Conservation (phyloP, 2,888 invertebrate genomes). For the Dugesia japonica region DNA sequence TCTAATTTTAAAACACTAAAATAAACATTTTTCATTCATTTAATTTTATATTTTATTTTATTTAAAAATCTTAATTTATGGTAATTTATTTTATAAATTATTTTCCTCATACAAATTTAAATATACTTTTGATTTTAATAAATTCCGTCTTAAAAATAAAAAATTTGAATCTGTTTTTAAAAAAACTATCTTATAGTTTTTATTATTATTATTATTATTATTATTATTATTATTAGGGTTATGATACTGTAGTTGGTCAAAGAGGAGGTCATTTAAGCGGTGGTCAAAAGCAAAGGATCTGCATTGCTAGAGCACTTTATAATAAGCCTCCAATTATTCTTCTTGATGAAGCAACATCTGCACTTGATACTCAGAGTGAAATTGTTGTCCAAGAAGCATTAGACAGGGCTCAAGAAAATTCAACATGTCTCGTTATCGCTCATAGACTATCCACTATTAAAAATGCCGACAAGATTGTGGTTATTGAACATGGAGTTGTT, state of each 20-base stretch:
- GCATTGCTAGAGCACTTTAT: slow-evolving; percentile 84
- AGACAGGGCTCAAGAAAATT: slow-evolving; percentile 65
- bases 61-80: too few species aligned
- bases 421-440: slow-evolving; percentile 90
- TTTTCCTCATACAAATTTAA: too few species aligned
- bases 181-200: too few species aligned
- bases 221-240: not conserved
- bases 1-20: too few species aligned
- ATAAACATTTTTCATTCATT: too few species aligned
- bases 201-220: too few species aligned
- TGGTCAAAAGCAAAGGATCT: slow-evolving; percentile 95
- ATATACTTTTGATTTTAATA: too few species aligned
- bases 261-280: slow-evolving; percentile 79
- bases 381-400: slow-evolving; percentile 62
- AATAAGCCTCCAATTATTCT: slow-evolving; percentile 79
- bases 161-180: too few species aligned
- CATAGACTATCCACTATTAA: slow-evolving; percentile 88
- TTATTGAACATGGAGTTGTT: slow-evolving; percentile 63
- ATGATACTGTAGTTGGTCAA: slow-evolving; percentile 62
- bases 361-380: slow-evolving; percentile 87
- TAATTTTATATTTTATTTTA: too few species aligned
- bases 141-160: too few species aligned
- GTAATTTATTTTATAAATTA: too few species aligned
- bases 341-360: slow-evolving; percentile 95
- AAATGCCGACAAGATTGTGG: slow-evolving; percentile 86